Evolutionary conservation across 2,113 vertebrate genomes (phyloP).

Genomic region (Gila orcuttii): DNA sequence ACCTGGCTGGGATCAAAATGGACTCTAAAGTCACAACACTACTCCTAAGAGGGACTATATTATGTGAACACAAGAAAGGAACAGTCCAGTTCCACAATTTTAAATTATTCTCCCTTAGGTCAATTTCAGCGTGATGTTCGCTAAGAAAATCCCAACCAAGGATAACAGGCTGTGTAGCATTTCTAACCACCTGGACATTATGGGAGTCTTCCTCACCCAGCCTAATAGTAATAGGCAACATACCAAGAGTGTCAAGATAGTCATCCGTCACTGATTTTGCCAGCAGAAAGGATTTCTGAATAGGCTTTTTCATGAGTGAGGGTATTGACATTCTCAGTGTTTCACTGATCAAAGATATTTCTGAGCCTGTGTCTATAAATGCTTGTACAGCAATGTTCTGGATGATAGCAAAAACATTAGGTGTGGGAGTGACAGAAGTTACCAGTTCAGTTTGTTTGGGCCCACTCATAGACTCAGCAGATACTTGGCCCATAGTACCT

Average conservation of each 20-base stretch:
- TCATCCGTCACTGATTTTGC: no score
- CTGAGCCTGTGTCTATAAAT: no score
- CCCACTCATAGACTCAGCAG: no score
- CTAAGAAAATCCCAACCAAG: slow-evolving; percentile 8
- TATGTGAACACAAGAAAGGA: background rate
- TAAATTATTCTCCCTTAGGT: no score
- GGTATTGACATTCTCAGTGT: no score
- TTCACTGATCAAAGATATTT: no score
- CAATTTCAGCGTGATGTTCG: no score
- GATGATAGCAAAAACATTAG: background rate
- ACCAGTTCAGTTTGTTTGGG: background rate
- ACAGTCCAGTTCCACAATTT: no score
- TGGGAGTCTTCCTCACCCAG: background rate
- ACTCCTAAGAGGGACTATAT: background rate
- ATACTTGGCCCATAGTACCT: no score
- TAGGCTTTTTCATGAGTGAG: no score
- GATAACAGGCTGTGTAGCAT: background rate
- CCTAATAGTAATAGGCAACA: background rate
- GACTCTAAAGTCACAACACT: background rate
- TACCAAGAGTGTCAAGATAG: background rate
- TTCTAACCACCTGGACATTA: background rate
- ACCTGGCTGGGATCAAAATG: background rate
- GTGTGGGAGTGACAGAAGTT: background rate
- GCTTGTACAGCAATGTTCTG: no score
- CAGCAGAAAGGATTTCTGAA: no score